Percentiles rank a stretch among this genome's conserved stretches.
Conservation (phyloP, 2,113 vertebrate species). For the Ammodramus savannarum region DNA sequence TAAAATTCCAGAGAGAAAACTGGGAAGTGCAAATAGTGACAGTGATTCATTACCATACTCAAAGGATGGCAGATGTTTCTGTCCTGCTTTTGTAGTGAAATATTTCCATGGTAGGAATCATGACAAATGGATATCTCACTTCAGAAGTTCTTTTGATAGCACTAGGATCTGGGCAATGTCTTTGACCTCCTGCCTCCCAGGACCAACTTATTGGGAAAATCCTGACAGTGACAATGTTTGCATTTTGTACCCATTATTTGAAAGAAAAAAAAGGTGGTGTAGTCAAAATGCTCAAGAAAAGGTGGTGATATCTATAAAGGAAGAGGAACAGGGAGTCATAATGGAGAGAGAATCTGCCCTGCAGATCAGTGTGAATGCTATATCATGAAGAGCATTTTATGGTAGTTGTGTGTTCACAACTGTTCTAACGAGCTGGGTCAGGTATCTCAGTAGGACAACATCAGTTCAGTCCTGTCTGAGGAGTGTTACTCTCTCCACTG, state of each 20-base stretch:
- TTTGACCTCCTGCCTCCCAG: background rate
- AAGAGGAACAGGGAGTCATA: background rate
- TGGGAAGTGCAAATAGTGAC: background rate
- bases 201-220: background rate
- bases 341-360: background rate
- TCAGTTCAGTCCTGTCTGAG: background rate
- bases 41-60: background rate
- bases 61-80: background rate
- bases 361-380: background rate
- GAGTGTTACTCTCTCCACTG: background rate
- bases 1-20: background rate
- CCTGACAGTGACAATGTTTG: background rate
- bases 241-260: background rate
- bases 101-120: background rate
- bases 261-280: background rate
- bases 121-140: background rate
- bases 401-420: background rate
- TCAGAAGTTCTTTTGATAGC: background rate
- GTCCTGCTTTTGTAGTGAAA: background rate
- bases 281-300: background rate
- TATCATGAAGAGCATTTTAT: accelerated
- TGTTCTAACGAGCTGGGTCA: background rate
- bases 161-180: background rate
- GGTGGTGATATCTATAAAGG: background rate
- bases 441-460: background rate